A percentile compares a stretch with the other conserved stretches of the same genome.
Conservation (phyloP, 2,113 vertebrate species). For the Helogale parvula region DNA sequence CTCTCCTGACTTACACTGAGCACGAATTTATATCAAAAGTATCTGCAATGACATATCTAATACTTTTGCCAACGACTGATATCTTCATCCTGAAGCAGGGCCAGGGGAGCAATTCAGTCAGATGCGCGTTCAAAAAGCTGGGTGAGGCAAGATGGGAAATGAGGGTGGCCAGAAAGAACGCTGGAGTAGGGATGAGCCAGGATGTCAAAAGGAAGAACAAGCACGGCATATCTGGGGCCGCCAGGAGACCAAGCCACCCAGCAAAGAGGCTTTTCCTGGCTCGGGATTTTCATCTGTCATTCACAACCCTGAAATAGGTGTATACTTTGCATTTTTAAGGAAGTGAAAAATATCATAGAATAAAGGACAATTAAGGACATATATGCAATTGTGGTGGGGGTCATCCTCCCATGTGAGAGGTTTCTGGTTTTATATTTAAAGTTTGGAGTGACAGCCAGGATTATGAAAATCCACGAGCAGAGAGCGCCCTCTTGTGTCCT, state of each 20-base stretch:
- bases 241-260: too few relatives aligned
- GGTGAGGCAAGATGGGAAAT: background rate
- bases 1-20: background rate
- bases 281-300: background rate
- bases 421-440: background rate
- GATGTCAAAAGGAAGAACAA: background rate
- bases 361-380: background rate
- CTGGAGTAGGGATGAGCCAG: background rate
- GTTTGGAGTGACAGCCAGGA: background rate
- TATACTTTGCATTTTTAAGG: background rate
- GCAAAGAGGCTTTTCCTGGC: background rate
- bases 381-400: background rate
- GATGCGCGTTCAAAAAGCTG: accelerated
- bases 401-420: background rate
- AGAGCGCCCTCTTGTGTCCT: slow-evolving; percentile 79
- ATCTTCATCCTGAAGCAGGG: too few relatives aligned
- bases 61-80: too few relatives aligned
- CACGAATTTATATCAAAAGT: background rate
- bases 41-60: too few relatives aligned
- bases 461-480: background rate
- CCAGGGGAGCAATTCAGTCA: background rate
- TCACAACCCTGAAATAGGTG: background rate
- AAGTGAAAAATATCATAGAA: background rate
- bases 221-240: accelerated
- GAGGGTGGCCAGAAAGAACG: background rate